Percentiles rank a stretch among this genome's conserved stretches.
Conservation (phyloP, 92 coral and sea anemone species). For the Zoanthus gigantus region DNA sequence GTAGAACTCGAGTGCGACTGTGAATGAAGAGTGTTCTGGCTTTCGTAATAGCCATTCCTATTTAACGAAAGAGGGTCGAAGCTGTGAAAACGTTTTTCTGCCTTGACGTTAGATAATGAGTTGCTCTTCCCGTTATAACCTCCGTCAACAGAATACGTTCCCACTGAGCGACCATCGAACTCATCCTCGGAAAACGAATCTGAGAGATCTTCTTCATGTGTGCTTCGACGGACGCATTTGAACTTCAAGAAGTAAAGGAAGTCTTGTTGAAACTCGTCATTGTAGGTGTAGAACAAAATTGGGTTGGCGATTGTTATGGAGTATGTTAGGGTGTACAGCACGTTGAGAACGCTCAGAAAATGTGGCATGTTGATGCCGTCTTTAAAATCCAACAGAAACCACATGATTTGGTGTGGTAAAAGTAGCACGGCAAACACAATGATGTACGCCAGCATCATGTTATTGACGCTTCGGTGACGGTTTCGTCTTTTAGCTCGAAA, state of each 20-base stretch:
- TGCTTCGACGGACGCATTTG: conserved; percentile 42
- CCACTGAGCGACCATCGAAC: conserved; percentile 18
- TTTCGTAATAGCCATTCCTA: neutral
- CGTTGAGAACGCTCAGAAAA: conserved; percentile 55
- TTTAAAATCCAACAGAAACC: conserved; percentile 70
- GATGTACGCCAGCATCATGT: conserved; percentile 69
- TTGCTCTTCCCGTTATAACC: neutral
- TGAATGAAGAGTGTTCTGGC: conserved; percentile 39
- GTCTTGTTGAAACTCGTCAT: conserved; percentile 72
- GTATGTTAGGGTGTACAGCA: conserved; percentile 81
- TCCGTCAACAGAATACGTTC: conserved; percentile 11
- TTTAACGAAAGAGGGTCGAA: neutral
- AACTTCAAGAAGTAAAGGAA: conserved; percentile 61
- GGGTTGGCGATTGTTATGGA: conserved; percentile 83
- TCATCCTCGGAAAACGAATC: conserved; percentile 61
- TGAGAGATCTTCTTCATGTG: conserved; percentile 54
- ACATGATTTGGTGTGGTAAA: conserved; percentile 82
- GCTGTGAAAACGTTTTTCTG: neutral
- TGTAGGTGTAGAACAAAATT: conserved; percentile 78
- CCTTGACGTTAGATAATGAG: neutral
- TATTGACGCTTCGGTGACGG: conserved; percentile 73
- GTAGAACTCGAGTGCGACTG: conserved; percentile 30
- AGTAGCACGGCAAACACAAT: conserved; percentile 66
- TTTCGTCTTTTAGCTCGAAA: conserved; percentile 58
- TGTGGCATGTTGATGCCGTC: conserved; percentile 53